Conservation (phyloP, 2,888 invertebrate species). For the Stramonita haemastoma region DNA sequence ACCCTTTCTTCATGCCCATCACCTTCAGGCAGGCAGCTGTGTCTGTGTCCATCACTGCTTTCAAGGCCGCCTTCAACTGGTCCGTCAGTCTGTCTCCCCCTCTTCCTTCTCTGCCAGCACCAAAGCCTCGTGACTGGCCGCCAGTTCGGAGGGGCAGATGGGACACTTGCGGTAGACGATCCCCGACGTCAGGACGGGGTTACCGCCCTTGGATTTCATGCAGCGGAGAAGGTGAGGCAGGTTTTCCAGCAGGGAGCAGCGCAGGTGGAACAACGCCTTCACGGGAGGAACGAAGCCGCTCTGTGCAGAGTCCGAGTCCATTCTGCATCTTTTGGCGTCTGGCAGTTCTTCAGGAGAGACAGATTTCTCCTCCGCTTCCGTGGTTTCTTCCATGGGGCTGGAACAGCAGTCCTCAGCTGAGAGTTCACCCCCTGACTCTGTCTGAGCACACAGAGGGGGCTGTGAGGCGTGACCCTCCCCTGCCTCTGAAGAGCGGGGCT, state of each 20-base stretch:
- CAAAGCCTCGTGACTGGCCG: conserved; percentile 49
- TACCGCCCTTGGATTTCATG: not conserved
- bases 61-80: not conserved
- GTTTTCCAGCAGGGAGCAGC: conserved; percentile 49
- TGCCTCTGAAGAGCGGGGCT: not conserved
- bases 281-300: not conserved
- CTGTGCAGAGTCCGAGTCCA: not conserved
- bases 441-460: not conserved
- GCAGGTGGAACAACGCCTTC: conserved; percentile 42
- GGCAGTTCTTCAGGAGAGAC: not conserved
- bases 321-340: not conserved
- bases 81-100: not conserved
- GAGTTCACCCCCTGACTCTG: not conserved
- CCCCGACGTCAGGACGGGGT: conserved; percentile 41
- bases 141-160: conserved; percentile 36
- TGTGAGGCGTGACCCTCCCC: not conserved
- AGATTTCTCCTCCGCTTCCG: not conserved
- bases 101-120: conserved; percentile 23
- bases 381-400: not conserved
- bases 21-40: not conserved
- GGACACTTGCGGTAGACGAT: conserved; percentile 42
- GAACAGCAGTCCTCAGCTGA: not conserved
- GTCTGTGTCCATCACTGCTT: conserved; percentile 11
- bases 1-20: not conserved
- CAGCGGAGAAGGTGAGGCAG: not conserved